phyloP scores from a whole-genome alignment of 2,888 invertebrate genomes.

The Thecocarcelia acutangulata region DNA sequence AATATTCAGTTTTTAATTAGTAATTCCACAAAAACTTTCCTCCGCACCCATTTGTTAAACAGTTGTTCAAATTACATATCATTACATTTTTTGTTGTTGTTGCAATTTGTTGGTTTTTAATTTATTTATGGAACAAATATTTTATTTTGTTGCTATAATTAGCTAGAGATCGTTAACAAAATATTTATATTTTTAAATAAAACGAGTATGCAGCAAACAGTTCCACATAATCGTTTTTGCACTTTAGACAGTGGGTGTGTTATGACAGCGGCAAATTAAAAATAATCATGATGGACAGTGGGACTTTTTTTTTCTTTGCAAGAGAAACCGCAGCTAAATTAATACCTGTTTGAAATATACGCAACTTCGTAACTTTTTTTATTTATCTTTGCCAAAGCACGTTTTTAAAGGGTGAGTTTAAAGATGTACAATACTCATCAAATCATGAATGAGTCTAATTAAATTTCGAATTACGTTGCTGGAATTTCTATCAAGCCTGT shows the following conservation, averaged over 20 bases:
- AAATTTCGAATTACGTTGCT: no score
- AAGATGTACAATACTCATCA: no score
- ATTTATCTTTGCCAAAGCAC: no score
- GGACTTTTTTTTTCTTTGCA: conserved; percentile 1
- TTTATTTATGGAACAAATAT: neutral
- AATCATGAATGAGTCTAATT: no score
- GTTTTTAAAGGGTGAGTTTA: no score
- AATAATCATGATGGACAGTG: conserved; percentile 16
- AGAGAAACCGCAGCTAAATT: neutral
- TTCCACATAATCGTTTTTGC: neutral
- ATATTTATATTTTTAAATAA: neutral
- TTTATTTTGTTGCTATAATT: conserved; percentile 41
- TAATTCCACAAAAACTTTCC: neutral
- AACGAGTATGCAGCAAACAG: neutral
- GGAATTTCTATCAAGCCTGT: no score
- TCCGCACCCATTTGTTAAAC: neutral
- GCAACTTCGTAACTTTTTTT: no score
- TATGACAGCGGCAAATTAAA: conserved; percentile 5
- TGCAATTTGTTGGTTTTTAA: conserved; percentile 3
- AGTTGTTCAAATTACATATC: conserved; percentile 25
- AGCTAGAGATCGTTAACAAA: conserved; percentile 43
- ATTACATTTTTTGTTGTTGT: conserved; percentile 16
- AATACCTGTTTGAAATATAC: neutral
- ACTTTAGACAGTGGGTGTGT: conserved; percentile 27
- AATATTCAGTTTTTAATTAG: no score